Conservation (phyloP, 2,113 vertebrate genomes). For the Barbus barbus region DNA sequence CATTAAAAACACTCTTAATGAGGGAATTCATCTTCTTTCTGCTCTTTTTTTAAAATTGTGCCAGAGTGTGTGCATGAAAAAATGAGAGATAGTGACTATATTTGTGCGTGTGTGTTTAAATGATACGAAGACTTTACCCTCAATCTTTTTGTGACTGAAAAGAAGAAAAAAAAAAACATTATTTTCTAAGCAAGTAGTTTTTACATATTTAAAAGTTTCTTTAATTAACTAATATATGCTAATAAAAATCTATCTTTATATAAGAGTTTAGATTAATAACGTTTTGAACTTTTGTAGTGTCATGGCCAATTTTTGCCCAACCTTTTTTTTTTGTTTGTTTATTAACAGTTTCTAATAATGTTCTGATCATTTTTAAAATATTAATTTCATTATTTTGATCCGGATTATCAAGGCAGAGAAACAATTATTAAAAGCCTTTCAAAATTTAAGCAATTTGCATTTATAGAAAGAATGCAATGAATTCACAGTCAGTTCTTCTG, state of each 20-base stretch:
- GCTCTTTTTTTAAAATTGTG: conserved; percentile 37
- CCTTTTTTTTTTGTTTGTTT: not conserved
- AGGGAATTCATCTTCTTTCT: conserved; percentile 71
- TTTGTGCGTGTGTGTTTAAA: not conserved
- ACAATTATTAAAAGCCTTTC: not conserved
- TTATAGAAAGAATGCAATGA: not conserved
- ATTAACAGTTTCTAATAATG: not conserved
- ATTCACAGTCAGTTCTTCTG: not conserved
- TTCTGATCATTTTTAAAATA: not conserved
- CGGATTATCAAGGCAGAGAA: not conserved
- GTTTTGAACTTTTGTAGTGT: not conserved
- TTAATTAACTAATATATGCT: not conserved
- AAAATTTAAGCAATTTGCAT: conserved; percentile 2
- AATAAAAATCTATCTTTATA: not conserved
- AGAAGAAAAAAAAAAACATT: too few species aligned
- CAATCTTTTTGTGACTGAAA: not conserved
- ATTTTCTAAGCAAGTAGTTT: not conserved
- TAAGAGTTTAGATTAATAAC: not conserved
- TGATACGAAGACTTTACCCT: too few species aligned
- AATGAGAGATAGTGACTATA: conserved; percentile 30
- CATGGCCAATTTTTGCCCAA: not conserved
- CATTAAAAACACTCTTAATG: conserved; percentile 74
- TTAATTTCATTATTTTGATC: not conserved
- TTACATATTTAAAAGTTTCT: not conserved
- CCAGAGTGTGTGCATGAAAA: conserved; percentile 24